These are phyloP conservation scores for Toxonevra muliebris DNA, from an alignment of 2,888 invertebrate genomes.

Conservation along the genomic window DNA sequence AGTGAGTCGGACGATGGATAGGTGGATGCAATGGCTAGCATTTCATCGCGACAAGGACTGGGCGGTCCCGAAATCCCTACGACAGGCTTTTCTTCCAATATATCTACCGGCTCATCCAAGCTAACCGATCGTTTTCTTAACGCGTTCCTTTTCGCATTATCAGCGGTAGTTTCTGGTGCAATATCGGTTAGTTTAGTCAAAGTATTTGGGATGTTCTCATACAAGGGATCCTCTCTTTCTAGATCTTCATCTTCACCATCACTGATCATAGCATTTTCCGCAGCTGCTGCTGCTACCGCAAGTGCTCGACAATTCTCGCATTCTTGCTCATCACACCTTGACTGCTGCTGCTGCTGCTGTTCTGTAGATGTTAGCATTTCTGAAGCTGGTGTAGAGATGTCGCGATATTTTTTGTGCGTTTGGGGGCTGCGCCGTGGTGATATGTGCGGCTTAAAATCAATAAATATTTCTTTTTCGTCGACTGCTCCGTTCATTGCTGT, in stretches of 20 bases:
- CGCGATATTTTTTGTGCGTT: conserved; percentile 47
- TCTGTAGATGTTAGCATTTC: conserved; percentile 66
- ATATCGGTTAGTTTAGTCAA: conserved; percentile 49
- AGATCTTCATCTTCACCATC: conserved; percentile 39
- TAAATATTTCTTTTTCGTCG: conserved; percentile 83
- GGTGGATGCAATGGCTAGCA: conserved; percentile 71
- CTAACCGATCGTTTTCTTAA: conserved; percentile 80
- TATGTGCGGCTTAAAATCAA: conserved; percentile 84
- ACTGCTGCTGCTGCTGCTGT: conserved; percentile 55
- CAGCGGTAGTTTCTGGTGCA: conserved; percentile 38
- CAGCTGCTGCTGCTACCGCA: neutral
- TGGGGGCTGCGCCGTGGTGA: conserved; percentile 67
- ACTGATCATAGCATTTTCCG: conserved; percentile 28
- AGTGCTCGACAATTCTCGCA: conserved; percentile 23
- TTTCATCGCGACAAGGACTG: conserved; percentile 70
- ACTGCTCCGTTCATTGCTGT: conserved; percentile 30
- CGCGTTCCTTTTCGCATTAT: conserved; percentile 68
- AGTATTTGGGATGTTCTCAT: conserved; percentile 57
- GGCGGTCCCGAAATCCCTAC: conserved; percentile 73
- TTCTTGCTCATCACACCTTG: conserved; percentile 29
- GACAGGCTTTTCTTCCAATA: conserved; percentile 47
- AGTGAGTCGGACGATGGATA: conserved; percentile 86
- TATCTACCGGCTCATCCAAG: conserved; percentile 69
- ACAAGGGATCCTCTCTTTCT: conserved; percentile 50
- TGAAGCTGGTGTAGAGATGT: conserved; percentile 64